phyloP scores from a whole-genome alignment of 2,888 invertebrate genomes.

The Pyralis farinalis region DNA sequence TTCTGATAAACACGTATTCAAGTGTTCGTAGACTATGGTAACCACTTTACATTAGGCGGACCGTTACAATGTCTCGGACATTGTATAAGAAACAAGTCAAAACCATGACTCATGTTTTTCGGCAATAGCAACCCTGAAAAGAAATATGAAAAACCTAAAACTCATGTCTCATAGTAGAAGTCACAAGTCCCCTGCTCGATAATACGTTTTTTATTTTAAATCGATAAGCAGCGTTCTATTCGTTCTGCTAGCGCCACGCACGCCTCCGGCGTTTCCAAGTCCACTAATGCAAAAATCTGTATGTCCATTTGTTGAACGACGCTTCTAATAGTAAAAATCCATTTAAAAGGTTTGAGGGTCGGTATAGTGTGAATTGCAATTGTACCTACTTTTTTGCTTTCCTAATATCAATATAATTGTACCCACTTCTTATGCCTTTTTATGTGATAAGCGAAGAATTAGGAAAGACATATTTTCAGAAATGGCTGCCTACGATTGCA shows the following conservation, averaged over 20 bases:
- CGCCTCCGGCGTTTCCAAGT: conserved; percentile 16
- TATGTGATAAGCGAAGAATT: too few relatives aligned
- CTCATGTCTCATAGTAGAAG: not conserved
- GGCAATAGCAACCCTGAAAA: too few relatives aligned
- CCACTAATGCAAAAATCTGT: conserved; percentile 18
- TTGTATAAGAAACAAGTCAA: too few relatives aligned
- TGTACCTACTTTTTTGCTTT: conserved; percentile 5
- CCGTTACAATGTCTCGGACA: too few relatives aligned
- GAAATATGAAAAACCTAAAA: not conserved
- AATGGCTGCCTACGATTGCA: too few relatives aligned
- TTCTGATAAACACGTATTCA: too few relatives aligned
- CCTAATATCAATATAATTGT: too few relatives aligned
- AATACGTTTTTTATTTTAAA: conserved; percentile 15
- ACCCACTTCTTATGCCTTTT: too few relatives aligned
- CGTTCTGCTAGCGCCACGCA: conserved; percentile 16
- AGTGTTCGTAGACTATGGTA: too few relatives aligned
- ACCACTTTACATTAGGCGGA: too few relatives aligned
- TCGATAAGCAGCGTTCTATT: conserved; percentile 18
- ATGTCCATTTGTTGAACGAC: conserved; percentile 10
- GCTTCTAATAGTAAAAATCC: conserved; percentile 9
- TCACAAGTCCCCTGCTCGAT: conserved; percentile 1
- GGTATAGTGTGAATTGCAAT: conserved; percentile 4
- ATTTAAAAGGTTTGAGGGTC: conserved; percentile 9
- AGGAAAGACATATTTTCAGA: too few relatives aligned
- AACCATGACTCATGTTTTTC: too few relatives aligned